Evolutionary conservation across 2,888 invertebrate species (phyloP).

Genomic region (Eristalinus aeneus): DNA sequence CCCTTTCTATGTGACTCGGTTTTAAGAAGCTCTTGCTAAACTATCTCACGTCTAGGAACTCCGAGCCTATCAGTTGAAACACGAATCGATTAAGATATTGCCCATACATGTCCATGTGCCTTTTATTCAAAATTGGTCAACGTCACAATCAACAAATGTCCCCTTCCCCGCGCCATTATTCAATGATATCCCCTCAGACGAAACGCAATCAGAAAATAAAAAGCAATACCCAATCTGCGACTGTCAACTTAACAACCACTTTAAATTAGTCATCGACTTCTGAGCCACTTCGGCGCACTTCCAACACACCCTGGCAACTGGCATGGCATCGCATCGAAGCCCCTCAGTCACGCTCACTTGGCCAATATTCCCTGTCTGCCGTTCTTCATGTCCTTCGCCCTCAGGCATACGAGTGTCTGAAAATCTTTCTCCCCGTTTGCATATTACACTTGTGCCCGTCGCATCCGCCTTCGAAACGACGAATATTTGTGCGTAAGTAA

Average conservation of each 20-base stretch:
- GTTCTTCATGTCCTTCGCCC: background rate
- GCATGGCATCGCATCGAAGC: constrained; percentile 17
- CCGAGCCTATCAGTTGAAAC: no score
- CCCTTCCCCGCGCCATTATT: no score
- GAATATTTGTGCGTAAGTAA: constrained; percentile 63
- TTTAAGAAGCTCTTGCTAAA: no score
- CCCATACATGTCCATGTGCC: no score
- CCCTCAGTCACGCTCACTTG: constrained; percentile 44
- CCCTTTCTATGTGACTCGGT: no score
- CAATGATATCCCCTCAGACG: background rate
- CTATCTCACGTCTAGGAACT: no score
- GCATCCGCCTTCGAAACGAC: constrained; percentile 46
- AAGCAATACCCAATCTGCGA: background rate
- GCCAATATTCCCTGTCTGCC: constrained; percentile 23
- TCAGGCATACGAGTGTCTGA: background rate
- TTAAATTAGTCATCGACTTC: constrained; percentile 54
- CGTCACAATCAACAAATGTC: no score
- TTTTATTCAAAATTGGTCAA: no score
- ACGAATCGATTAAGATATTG: no score
- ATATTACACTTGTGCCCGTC: background rate
- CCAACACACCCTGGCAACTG: background rate
- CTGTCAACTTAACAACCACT: constrained; percentile 31
- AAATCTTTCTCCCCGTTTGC: constrained; percentile 35
- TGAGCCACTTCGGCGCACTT: constrained; percentile 14
- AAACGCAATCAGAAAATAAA: background rate